Percentiles rank a stretch among this genome's conserved stretches.
Evolutionary conservation across 2,797 vertebrate genomes (phyloP).

Genomic region (Myiotriccus ornatus): DNA sequence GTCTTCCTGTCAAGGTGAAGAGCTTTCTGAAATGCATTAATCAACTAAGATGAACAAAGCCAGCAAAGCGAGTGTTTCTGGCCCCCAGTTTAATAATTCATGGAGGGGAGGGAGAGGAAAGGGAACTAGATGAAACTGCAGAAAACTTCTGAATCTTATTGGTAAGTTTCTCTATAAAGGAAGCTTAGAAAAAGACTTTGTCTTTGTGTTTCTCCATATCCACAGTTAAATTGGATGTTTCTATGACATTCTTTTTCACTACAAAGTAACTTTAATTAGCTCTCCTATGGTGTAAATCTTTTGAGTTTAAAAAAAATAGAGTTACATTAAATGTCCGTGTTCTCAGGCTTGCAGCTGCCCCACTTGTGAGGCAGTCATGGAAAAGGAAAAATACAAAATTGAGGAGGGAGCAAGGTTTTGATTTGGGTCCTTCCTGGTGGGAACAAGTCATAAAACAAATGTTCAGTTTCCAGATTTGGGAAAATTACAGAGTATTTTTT

Average conservation of each 20-base stretch:
- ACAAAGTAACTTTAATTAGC: conserved; percentile 20
- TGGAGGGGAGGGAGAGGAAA: rapidly evolving
- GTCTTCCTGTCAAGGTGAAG: not conserved
- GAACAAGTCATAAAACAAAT: conserved; percentile 35
- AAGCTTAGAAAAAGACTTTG: not conserved
- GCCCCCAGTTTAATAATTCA: not conserved
- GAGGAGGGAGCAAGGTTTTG: not conserved
- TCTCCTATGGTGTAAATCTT: conserved; percentile 11
- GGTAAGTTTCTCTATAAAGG: not conserved
- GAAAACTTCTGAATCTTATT: not conserved
- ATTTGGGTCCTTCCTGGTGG: conserved; percentile 4
- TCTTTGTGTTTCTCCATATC: not conserved
- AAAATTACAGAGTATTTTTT: conserved; percentile 33
- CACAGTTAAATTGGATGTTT: not conserved
- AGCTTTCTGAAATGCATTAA: not conserved
- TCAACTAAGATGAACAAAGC: not conserved
- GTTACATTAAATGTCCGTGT: not conserved
- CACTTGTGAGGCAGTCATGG: not conserved
- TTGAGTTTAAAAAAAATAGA: not conserved
- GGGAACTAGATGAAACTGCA: not conserved
- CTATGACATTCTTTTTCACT: not conserved
- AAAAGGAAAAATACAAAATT: conserved; percentile 6
- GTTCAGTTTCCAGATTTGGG: conserved; percentile 42
- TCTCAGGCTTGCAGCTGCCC: not conserved
- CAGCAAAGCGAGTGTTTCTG: not conserved